Evolutionary conservation across 2,113 vertebrate genomes (phyloP), one percentile per base, ranked within the genome.

Genomic region (Phaethon lepturus): DNA sequence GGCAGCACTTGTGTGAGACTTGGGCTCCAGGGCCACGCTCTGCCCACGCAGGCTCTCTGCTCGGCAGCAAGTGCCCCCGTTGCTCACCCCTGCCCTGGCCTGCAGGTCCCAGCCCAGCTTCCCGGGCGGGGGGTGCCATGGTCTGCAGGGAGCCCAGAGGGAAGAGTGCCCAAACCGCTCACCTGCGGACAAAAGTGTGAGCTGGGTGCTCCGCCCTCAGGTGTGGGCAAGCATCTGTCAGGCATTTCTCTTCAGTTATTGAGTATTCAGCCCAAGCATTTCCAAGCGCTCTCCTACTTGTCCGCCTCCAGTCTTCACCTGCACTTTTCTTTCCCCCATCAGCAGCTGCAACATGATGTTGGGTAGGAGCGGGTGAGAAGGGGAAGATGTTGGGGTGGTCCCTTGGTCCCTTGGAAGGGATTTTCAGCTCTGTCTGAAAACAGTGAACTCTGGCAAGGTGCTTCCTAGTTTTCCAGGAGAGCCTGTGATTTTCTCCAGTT

Each of bases 201-300:
- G 17, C 15, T 4, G 35, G 33, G 4, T 73, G 64, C 59, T 53
- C 2, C 1, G 10, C n/a, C 77, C 40, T 50, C 64, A 28, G 18
- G 25, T 31, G 50, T 31, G 33, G 33, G n/a, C 29, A 60, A 42
- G 49, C 0, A 0, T 35, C 71, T 74, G 29, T 33, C 62, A 63
- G 66, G 63, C 12, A 9, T 33, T 89, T 62, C 8, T 58, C 47
- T 58, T 35, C 62, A 55, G 24, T 17, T 52, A 10, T 31, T 87
- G n/a, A 60, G 33, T 19, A 33, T 56, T 60, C 8, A 5, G 33
- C 1, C 52, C 16, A 33, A 28, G n/a, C 17, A 19, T 77, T 77
- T 71, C 26, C 50, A 77, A 64, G 44, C 17, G 3, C 26, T 80
- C 13, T 60, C 7, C 15, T 25, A 10, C 40, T 8, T 64, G 50